Percentiles rank a stretch among this genome's conserved stretches.
Evolutionary conservation across 2,113 vertebrate species (phyloP).

Genomic region (Danio rerio): DNA sequence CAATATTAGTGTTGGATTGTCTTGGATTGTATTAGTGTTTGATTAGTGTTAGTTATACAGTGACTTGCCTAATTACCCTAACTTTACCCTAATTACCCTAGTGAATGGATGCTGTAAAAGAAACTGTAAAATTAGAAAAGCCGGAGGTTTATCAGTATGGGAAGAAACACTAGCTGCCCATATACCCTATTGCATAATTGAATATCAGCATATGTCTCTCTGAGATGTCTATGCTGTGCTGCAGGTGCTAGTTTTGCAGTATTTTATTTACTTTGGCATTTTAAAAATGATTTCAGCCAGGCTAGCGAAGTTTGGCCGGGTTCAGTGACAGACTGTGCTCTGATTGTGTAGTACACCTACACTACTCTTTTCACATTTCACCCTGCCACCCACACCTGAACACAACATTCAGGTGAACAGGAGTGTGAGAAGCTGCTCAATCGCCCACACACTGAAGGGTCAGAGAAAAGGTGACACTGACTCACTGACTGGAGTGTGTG

Average conservation of each 20-base stretch:
- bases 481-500: constrained; percentile 72
- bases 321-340: constrained; percentile 25
- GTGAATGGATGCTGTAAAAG: too few relatives aligned
- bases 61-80: too few relatives aligned
- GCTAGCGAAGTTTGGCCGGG: constrained; percentile 18
- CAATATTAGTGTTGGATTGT: too few relatives aligned
- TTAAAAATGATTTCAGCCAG: constrained; percentile 1
- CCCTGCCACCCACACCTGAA: constrained; percentile 27
- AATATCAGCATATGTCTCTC: too few relatives aligned
- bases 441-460: constrained; percentile 78
- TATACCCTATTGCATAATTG: too few relatives aligned
- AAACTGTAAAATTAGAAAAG: too few relatives aligned
- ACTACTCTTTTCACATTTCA: constrained; percentile 39
- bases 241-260: background rate
- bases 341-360: constrained; percentile 45
- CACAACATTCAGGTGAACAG: constrained; percentile 55
- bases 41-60: too few relatives aligned
- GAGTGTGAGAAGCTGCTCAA: constrained; percentile 55
- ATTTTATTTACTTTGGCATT: background rate
- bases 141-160: too few relatives aligned
- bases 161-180: too few relatives aligned
- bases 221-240: background rate
- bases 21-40: too few relatives aligned
- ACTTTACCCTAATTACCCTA: too few relatives aligned
- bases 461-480: constrained; percentile 78